Base-by-base conservation (phyloP, 1,140 invertebrate genomes). In the Drosophila varians region DNA sequence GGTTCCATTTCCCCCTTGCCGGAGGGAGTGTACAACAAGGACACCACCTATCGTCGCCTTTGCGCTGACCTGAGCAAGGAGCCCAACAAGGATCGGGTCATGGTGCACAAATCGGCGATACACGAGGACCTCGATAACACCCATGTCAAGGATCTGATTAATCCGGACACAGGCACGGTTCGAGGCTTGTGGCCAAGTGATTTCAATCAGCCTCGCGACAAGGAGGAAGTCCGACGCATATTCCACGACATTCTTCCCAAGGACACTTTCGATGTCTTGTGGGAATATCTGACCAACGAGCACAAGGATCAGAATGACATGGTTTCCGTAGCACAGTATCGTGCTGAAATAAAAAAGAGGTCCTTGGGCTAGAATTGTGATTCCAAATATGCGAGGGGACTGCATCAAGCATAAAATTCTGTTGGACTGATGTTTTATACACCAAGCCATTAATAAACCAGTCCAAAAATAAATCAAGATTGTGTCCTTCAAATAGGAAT, bases 11-110 rank as follows among this genome's bases (percentile, higher is more conserved):
- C 45, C 0, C 66, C 56, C 3, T 25, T 47, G 23, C 78, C 83
- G 11, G 14, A 52, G 7, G 48, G 53, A 47, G n/a, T 73, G 1
- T 66, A 76, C 9, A 78, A 74, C 14, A 77, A 78, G 26, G 47
- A 72, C 9, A 90, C 88, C 1, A 77, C 74, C 11, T 90, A 90
- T 61, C 74, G 79, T 0, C 14, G 57, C 25, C 38, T 90, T 4
- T 90, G 88, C 23, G 36, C 57, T 4, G 88, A 90, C 43, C 53
- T 66, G 0, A 5, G 12, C 2, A 90, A 78, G 46, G 31, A 70
- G 28, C 65, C 74, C 11, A 7, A 1, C 3, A 34, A 80, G 28
- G 40, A 12, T 3, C 8, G 14, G 0, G 4, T 11, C 5, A 2
- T n/a, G 12, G 46, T 12, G 0, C 9, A 34, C 1, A 19, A 8